Base-by-base conservation (phyloP, 2,113 vertebrate species). In the Pollimyrus isidori region DNA sequence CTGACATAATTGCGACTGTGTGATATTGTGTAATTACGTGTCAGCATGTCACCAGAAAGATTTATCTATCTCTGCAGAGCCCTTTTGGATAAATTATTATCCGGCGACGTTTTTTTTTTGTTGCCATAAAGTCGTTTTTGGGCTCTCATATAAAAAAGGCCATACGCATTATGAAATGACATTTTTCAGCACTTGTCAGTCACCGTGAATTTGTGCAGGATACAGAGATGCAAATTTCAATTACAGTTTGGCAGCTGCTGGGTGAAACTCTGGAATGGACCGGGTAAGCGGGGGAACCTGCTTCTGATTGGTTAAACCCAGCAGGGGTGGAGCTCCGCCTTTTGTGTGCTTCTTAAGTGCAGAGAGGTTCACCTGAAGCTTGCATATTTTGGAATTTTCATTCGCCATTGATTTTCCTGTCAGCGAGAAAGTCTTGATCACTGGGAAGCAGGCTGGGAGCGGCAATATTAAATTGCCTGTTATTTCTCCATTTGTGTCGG, bases 21-120 rank as follows among this genome's bases (percentile, higher is more conserved):
- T 84, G 45, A 84, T 46, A 48, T 84, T 46, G 42, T 84, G 82
- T 84, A 48, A 46, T 69, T 73, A 88, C 76, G 21, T 88, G 39
- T 69, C 56, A 26, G 65, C 42, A 88, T 88, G 65, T 88, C 39
- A 26, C 23, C 42, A 17, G 82, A 84, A 45, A 13, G 45, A 46
- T 84, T 88, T 19, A 3, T 69, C n/a, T 13, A 69, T 42, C 56
- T 69, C 35, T 73, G 39, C 65, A 49, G 56, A 39, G 73, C 35
- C 73, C 73, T 80, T 80, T 35, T 80, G 73, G 15, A 42, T 42
- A 17, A 80, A 80, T 80, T 80, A 80, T 80, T 80, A 80, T 80
- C 35, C 1, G 13, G 30, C 45, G 45, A 88, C 3, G 4, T 84
- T 84, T 84, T 84, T 45, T 45, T 45, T 45, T 45, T 45, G 1